Evolutionary conservation across 2,797 vertebrate genomes (phyloP), one percentile per base, ranked within the genome.

Genomic region (Paedocypris micromegethes): DNA sequence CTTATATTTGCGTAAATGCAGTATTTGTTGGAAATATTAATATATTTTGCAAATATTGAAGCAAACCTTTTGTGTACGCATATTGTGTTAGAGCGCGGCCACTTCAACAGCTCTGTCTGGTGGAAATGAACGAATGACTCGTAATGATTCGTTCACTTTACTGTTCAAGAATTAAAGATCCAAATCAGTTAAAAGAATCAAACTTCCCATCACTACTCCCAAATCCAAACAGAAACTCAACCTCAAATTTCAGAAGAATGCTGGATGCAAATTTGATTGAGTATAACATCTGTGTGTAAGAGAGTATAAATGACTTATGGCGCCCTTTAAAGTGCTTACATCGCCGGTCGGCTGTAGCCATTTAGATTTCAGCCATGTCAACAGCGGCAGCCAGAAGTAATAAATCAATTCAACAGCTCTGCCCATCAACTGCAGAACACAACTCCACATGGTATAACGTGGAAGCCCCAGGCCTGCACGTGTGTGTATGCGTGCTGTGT

Each of bases 301-400:
- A 41, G 9, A 46, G 44, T 59, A 55, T 60, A 45, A 23, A 60
- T 55, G 57, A 72, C 69, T 64, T 66, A 48, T 4, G n/a, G 55
- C 60, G 60, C 57, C 64, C 66, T 59, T 57, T 58, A 72, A 64
- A 75, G 57, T 70, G 70, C 71, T 61, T 72, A 55, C 59, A 60
- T 61, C 63, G 55, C 59, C 64, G 64, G 59, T 46, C 59, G 39
- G 63, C 54, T 73, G 61, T 42, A 72, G 56, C 51, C 42, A 54
- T 55, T 75, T 72, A 64, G 64, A 74, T 75, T 66, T 69, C 43
- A 64, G 49, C 58, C 69, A 66, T 64, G 61, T 72, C 72, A 72
- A 64, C 42, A 49, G 47, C 58, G 63, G 61, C 42, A 69, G 49
- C 51, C 70, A 77, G 45, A 66, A 58, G 64, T 72, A 65, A 70